Evolutionary conservation across 1,140 invertebrate genomes (phyloP).

Genomic region (Drosophila littoralis): DNA sequence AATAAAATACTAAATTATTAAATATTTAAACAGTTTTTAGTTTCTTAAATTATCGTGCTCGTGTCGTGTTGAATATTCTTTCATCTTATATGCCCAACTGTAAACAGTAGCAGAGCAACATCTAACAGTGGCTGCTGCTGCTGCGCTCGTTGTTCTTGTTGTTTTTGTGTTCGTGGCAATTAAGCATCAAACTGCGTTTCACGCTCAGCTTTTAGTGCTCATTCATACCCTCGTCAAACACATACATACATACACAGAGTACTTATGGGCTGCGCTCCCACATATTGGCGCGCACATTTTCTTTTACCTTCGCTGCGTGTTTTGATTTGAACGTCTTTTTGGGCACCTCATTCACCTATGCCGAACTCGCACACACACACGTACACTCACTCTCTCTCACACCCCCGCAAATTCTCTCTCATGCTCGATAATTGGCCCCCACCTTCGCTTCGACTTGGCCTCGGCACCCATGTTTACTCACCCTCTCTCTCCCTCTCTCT

Average conservation of each 20-base stretch:
- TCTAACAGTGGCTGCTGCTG: slow-evolving; percentile 22
- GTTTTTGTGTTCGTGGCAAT: slow-evolving; percentile 43
- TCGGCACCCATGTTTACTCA: neutral
- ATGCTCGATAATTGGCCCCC: slow-evolving; percentile 42
- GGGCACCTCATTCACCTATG: slow-evolving; percentile 33
- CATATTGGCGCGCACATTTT: slow-evolving; percentile 80
- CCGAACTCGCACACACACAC: slow-evolving; percentile 23
- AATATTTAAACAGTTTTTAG: too few species aligned
- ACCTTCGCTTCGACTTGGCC: slow-evolving; percentile 19
- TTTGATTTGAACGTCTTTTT: slow-evolving; percentile 67
- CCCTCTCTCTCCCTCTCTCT: neutral
- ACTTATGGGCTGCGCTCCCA: slow-evolving; percentile 22
- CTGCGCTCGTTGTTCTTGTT: slow-evolving; percentile 1
- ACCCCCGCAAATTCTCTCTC: slow-evolving; percentile 64
- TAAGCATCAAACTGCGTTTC: slow-evolving; percentile 44
- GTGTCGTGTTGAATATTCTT: too few species aligned
- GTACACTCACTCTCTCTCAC: slow-evolving; percentile 27
- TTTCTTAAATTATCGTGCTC: too few species aligned
- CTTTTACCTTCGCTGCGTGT: slow-evolving; percentile 77
- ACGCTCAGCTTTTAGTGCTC: slow-evolving; percentile 36
- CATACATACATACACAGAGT: slow-evolving; percentile 10
- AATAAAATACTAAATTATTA: too few species aligned
- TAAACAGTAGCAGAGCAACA: slow-evolving; percentile 20
- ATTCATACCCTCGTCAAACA: slow-evolving; percentile 28
- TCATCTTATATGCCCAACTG: too few species aligned